phyloP scores from a whole-genome alignment of 2,888 invertebrate genomes.

The Brachypterus glaber region DNA sequence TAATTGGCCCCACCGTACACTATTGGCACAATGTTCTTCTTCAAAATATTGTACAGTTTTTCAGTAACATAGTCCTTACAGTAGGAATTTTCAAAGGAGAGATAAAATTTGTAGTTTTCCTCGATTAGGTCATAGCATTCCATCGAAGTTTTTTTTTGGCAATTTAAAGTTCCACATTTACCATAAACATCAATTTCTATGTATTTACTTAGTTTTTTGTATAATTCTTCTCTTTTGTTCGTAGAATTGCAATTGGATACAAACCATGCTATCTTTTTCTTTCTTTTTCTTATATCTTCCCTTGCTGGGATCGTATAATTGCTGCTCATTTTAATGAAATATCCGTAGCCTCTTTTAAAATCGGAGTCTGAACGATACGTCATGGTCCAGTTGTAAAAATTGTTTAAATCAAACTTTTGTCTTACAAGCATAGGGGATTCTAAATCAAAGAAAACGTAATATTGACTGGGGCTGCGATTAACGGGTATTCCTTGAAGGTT shows the following conservation, averaged over 20 bases:
- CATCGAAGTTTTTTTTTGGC: constrained; percentile 26
- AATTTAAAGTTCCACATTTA: constrained; percentile 45
- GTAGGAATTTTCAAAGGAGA: constrained; percentile 62
- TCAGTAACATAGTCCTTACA: constrained; percentile 57
- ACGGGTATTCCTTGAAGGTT: constrained; percentile 31
- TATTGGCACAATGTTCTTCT: constrained; percentile 54
- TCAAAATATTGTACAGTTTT: constrained; percentile 48
- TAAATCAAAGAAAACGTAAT: constrained; percentile 44
- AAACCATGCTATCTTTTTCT: constrained; percentile 48
- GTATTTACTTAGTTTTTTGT: constrained; percentile 44
- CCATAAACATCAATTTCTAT: constrained; percentile 55
- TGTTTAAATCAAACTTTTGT: constrained; percentile 24
- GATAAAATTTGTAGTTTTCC: constrained; percentile 58
- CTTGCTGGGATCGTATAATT: constrained; percentile 20
- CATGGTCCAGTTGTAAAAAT: constrained; percentile 50
- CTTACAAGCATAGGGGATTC: constrained; percentile 36
- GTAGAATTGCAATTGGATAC: constrained; percentile 45
- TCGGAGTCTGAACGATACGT: constrained; percentile 39
- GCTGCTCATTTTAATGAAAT: constrained; percentile 17
- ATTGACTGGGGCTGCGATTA: constrained; percentile 36
- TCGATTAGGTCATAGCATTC: constrained; percentile 41
- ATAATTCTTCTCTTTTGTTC: constrained; percentile 41
- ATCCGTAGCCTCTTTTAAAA: constrained; percentile 38
- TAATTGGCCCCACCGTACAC: constrained; percentile 59
- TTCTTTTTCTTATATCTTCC: constrained; percentile 32